Evolutionary conservation across 2,797 vertebrate species (phyloP).

Genomic region (Girardinus metallicus): DNA sequence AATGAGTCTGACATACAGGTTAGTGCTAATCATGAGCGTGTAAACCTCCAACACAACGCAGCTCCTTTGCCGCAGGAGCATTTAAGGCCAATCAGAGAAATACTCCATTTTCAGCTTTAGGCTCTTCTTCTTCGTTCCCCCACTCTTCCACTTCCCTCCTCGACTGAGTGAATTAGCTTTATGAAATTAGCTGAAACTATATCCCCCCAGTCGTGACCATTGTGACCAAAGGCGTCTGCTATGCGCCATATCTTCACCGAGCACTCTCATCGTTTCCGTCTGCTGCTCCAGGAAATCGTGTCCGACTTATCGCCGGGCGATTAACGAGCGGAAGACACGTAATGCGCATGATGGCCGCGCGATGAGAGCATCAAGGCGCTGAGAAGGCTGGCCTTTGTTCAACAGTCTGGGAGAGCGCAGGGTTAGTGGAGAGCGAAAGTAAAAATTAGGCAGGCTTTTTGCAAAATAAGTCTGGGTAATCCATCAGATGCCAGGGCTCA

Average conservation of each 20-base stretch:
- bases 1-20: not conserved
- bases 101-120: not conserved
- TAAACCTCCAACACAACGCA: no score
- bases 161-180: conserved; percentile 29
- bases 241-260: conserved; percentile 23
- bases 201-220: conserved; percentile 15
- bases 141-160: conserved; percentile 1
- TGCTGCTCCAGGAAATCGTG: conserved; percentile 45
- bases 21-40: not conserved
- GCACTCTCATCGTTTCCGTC: conserved; percentile 19
- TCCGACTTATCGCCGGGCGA: conserved; percentile 53
- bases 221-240: conserved; percentile 25
- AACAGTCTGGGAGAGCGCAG: conserved; percentile 44
- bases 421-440: conserved; percentile 41
- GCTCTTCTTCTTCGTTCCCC: conserved; percentile 26
- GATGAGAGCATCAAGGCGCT: conserved; percentile 57
- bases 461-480: conserved; percentile 74
- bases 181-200: conserved; percentile 25
- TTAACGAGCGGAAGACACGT: conserved; percentile 58
- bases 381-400: conserved; percentile 61
- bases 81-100: not conserved
- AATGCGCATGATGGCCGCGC: conserved; percentile 38
- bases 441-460: conserved; percentile 68
- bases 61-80: not conserved
- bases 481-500: conserved; percentile 77